Evolutionary conservation across 1,140 invertebrate species (phyloP), one percentile per base, ranked within the genome.

Genomic region (Monomorium pharaonis): DNA sequence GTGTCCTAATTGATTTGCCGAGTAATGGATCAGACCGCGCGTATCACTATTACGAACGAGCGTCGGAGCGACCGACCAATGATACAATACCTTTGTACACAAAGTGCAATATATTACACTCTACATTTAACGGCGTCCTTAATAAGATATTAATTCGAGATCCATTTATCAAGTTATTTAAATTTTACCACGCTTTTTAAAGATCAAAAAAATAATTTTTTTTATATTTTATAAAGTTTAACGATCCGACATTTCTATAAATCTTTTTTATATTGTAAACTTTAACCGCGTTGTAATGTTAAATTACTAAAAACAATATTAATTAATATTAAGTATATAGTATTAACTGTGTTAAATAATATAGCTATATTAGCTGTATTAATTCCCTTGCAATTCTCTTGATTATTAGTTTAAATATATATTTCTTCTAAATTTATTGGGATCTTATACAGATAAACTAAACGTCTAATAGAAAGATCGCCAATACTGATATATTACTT

Each of bases 1-100:
- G 74, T 62, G 83, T 51, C 74, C 89, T 88, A 90, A 90, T 90
- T 90, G 89, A 90, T 90, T 90, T 90, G 89, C 89, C 76, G 89
- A 86, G 89, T 90, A 90, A 88, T 90, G 86, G 89, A 90, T 90
- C 89, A 86, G 78, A 83, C 72, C 44, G 72, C 54, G 30, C 65
- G 44, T 67, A 51, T 77, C 54, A 69, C 58, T 70, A 49, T 51
- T 47, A 72, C 67, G 37, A 51, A 70, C 78, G 70, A 58, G 33
- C 65, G 14, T 47, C 65, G 21, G 51, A 16, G 24, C 51, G 24
- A 37, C 12, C 51, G 51, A 69, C 16, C 62, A 72, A 44, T 44
- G 51, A 83, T 30, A 74, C 37, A 33, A 81, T n/a, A 58, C 18
- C 42, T 14, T 7, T 30, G 7, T 42, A 3, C 24, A n/a, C 47